phyloP scores from a whole-genome alignment of 2,888 invertebrate genomes.

The Drosophila mulleri region DNA sequence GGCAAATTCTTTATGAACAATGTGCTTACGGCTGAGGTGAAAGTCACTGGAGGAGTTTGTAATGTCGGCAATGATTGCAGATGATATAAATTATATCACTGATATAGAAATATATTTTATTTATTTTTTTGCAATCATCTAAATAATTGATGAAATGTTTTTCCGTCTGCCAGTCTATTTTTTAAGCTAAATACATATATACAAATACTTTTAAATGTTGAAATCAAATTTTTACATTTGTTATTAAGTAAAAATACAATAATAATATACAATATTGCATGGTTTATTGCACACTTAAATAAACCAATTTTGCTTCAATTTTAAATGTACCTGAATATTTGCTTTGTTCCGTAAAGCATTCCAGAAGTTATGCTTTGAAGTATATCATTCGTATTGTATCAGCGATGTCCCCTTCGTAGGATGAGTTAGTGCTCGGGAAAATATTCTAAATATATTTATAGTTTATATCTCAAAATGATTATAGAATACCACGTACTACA shows the following conservation, averaged over 20 bases:
- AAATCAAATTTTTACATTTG: not conserved
- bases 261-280: not conserved
- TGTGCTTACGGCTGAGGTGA: not conserved
- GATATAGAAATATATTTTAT: not conserved
- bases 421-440: too few species aligned
- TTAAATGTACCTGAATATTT: not conserved
- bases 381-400: too few species aligned
- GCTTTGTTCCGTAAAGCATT: too few species aligned
- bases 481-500: constrained; percentile 1
- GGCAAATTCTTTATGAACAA: constrained; percentile 1
- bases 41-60: not conserved
- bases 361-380: too few species aligned
- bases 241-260: not conserved
- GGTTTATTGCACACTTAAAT: not conserved
- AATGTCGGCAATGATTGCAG: not conserved
- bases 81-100: not conserved
- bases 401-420: too few species aligned
- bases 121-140: not conserved
- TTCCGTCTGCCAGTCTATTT: too few species aligned
- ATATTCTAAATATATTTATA: too few species aligned
- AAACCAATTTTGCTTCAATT: not conserved
- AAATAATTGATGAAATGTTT: not conserved
- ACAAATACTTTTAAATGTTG: not conserved
- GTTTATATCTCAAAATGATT: too few species aligned
- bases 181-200: not conserved